Conservation (phyloP, 2,888 invertebrate genomes). For the Melikaiella ostensackeni region DNA sequence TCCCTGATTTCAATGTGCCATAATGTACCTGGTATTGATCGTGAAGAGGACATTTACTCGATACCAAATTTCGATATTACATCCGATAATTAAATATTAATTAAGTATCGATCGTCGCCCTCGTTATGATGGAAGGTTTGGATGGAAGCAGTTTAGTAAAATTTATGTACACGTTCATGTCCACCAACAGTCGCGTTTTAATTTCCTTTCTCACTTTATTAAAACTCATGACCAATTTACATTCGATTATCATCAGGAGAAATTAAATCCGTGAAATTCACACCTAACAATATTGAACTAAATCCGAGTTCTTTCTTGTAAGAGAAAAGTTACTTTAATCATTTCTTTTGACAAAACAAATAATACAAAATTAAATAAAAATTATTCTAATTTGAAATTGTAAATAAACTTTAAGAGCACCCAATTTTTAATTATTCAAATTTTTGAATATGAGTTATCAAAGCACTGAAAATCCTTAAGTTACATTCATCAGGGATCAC, state of each 20-base stretch:
- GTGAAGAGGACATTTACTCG: neutral
- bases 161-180: neutral
- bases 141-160: neutral
- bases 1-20: neutral
- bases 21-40: neutral
- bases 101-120: conserved; percentile 10
- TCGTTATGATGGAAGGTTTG: neutral
- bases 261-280: neutral
- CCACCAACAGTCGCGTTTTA: neutral
- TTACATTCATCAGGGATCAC: no score
- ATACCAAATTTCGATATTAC: neutral
- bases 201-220: neutral
- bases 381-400: no score
- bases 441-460: no score
- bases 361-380: no score
- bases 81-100: conserved; percentile 17
- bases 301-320: no score
- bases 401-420: no score
- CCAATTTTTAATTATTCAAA: no score
- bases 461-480: no score
- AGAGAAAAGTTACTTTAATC: no score
- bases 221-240: neutral
- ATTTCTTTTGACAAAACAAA: no score
- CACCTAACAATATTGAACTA: no score
- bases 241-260: neutral